A percentile compares a stretch with the other conserved stretches of the same genome.
Evolutionary conservation across 92 coral and sea anemone species (phyloP).

Genomic region (Epizoanthus stellaris): DNA sequence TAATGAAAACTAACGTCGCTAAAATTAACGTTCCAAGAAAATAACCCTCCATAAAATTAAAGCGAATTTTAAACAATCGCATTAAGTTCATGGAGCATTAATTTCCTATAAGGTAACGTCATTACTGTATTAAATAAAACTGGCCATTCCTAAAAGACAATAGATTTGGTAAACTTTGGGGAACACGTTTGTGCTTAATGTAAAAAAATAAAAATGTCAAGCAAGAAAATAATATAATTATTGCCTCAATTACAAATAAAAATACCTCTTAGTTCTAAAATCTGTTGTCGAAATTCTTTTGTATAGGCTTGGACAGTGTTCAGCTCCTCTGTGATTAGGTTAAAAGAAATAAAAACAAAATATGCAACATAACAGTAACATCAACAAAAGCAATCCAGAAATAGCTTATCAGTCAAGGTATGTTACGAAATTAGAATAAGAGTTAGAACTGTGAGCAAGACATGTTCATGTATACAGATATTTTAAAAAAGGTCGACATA

Average conservation of each 20-base stretch:
- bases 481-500: no score
- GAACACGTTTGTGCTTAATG: background rate
- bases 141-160: no score
- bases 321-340: conserved; percentile 85
- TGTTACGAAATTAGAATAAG: no score
- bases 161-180: no score
- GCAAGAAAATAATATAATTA: background rate
- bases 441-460: background rate
- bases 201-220: background rate
- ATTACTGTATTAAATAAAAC: no score
- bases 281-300: conserved; percentile 95
- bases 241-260: background rate
- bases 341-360: conserved; percentile 19
- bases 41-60: no score
- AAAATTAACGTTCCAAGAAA: no score
- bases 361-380: background rate
- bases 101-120: no score
- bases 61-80: no score
- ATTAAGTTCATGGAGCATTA: no score
- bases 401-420: background rate
- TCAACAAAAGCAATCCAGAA: background rate
- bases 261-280: conserved; percentile 95
- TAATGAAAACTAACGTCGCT: no score
- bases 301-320: conserved; percentile 90
- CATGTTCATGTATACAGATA: background rate